A percentile compares a stretch with the other conserved stretches of the same genome.
Conservation (phyloP, 2,797 vertebrate genomes). For the Anguilla pacifica region DNA sequence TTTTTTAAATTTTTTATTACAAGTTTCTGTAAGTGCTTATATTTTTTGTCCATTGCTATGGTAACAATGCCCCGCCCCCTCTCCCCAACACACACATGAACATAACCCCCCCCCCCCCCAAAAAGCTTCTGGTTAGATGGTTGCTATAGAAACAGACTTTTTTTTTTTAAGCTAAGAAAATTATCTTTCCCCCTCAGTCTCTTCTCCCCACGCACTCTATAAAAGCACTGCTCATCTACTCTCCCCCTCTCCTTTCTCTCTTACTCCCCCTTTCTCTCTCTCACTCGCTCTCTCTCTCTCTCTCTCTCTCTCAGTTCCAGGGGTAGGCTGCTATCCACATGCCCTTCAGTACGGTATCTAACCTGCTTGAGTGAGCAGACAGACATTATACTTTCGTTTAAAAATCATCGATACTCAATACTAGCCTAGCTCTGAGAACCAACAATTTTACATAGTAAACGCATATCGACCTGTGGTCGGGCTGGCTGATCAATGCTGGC, state of each 20-base stretch:
- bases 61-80: conserved; percentile 52
- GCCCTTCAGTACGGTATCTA: not conserved
- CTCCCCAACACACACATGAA: not conserved
- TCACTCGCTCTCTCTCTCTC: not conserved
- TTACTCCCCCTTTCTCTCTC: conserved; percentile 24
- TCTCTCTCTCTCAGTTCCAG: conserved; percentile 24
- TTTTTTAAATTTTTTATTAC: conserved; percentile 50
- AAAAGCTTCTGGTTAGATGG: conserved; percentile 11
- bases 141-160: conserved; percentile 17
- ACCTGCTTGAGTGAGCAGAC: not conserved
- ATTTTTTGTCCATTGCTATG: conserved; percentile 69
- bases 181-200: conserved; percentile 12
- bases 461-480: not conserved
- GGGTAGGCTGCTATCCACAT: not conserved
- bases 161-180: conserved; percentile 10
- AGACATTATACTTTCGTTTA: not conserved
- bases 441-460: not conserved
- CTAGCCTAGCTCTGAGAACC: not conserved
- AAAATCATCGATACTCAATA: not conserved
- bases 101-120: not conserved
- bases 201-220: not conserved
- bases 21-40: conserved; percentile 61
- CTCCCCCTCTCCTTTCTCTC: not conserved
- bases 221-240: not conserved
- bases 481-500: not conserved